These are phyloP conservation scores for Ellobius talpinus DNA, from an alignment of 2,113 vertebrate species.

Conservation along the genomic window DNA sequence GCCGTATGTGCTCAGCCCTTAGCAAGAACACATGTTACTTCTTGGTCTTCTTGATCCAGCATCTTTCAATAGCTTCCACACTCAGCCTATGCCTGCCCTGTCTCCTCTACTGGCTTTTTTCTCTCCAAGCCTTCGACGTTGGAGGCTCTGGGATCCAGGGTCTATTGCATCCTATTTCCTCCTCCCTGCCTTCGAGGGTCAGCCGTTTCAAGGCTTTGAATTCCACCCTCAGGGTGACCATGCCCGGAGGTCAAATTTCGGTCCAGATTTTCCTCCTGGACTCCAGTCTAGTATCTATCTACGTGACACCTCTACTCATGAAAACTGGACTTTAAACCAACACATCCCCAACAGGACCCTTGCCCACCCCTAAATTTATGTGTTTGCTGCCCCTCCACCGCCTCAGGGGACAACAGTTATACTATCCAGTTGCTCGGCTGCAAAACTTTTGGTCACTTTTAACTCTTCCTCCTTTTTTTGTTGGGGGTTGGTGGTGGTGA, in stretches of 20 bases:
- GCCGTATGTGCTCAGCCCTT: neutral
- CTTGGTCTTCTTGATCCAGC: neutral
- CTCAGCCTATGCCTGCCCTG: neutral
- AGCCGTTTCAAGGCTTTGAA: neutral
- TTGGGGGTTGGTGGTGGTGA: neutral
- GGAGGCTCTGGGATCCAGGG: neutral
- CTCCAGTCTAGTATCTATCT: neutral
- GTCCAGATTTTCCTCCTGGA: neutral
- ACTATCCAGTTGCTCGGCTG: neutral
- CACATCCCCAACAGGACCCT: neutral
- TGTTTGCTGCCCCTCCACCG: neutral
- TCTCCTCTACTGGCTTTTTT: neutral
- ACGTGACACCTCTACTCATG: neutral
- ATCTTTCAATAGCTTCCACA: rapidly evolving
- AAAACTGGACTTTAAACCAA: neutral
- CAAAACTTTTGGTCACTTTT: neutral
- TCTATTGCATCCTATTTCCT: too few species aligned
- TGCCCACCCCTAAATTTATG: neutral
- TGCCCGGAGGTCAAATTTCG: neutral
- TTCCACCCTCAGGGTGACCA: neutral
- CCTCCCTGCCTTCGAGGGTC: neutral
- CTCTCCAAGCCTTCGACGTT: too few species aligned
- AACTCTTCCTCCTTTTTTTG: neutral
- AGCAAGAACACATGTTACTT: neutral
- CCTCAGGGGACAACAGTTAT: neutral